A percentile compares a stretch with the other conserved stretches of the same genome.
Evolutionary conservation across 2,113 vertebrate species (phyloP).

Genomic region (Zingel zingel): DNA sequence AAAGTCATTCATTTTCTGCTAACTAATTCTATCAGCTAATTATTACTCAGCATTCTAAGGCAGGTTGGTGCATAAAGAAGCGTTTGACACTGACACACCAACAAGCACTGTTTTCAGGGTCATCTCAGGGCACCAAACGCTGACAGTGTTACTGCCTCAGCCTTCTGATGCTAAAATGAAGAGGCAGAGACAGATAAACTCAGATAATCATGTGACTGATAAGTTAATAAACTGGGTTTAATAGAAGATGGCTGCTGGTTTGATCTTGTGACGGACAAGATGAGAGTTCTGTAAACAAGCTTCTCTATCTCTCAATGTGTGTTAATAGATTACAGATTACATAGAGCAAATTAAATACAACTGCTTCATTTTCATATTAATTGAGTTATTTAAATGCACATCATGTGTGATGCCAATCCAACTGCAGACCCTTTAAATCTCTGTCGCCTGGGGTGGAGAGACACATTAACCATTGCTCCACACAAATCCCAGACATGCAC

Average conservation of each 20-base stretch:
- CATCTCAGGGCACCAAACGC: not conserved
- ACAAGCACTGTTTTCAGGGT: not conserved
- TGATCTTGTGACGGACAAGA: conserved; percentile 21
- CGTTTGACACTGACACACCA: not conserved
- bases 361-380: conserved; percentile 6
- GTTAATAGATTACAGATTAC: conserved; percentile 6
- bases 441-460: conserved; percentile 9
- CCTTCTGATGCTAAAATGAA: conserved; percentile 13
- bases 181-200: not conserved
- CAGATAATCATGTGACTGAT: conserved; percentile 18
- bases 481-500: conserved; percentile 33
- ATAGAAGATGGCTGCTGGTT: conserved; percentile 21
- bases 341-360: not conserved
- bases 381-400: conserved; percentile 17
- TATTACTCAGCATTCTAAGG: not conserved
- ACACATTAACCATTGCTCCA: conserved; percentile 9
- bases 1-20: too few relatives aligned
- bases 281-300: conserved; percentile 17
- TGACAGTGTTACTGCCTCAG: not conserved
- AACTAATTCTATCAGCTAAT: too few relatives aligned
- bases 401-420: not conserved
- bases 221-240: conserved; percentile 42
- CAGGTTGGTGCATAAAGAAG: not conserved
- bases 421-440: conserved; percentile 14
- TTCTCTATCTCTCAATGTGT: not conserved